Evolutionary conservation across 2,113 vertebrate species (phyloP), one percentile per base, ranked within the genome.

Genomic region (Gorsachius goisagi): DNA sequence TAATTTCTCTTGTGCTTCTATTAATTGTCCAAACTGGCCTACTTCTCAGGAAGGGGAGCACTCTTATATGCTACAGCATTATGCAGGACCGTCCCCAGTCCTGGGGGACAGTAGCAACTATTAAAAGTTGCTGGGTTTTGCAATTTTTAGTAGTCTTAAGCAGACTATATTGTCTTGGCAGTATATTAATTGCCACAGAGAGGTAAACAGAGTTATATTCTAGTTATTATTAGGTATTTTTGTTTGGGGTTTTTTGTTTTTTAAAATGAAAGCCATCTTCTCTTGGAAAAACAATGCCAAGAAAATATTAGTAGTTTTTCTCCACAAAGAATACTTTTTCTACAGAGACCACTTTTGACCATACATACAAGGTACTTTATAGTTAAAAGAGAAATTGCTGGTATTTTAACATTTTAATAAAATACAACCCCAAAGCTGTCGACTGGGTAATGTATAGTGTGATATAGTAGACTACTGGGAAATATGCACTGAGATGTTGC

Each of bases 381-480:
- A 27, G 50, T 81, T 93, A 74, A 74, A 91, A 80, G 79, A 93
- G 26, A 91, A 83, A 91, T 23, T 85, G 85, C 73, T 88, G 55
- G 15, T 88, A 91, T 89, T 93, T 95, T 71, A 95, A 76, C 69
- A 68, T 90, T 95, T 97, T 95, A 94, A 81, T 95, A 87, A 96
- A 93, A 87, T 63, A 71, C 45, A 77, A 35, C 39, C 67, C n/a
- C 44, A 63, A 89, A 95, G 67, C 47, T 97, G 37, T 94, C 60
- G 32, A 17, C 72, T 84, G 86, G n/a, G 49, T 87, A 93, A 77
- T 60, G 52, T 72, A 16, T 37, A 81, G 26, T 69, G 24, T 89
- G 69, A 94, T 90, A 47, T 90, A 95, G 28, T 80, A 77, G 64
- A 69, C 41, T 92, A 58, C 59, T 97, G 91, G 69, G 93, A 96